Conservation (phyloP, 2,797 vertebrate species). For the Triplophysa yarkandensis region DNA sequence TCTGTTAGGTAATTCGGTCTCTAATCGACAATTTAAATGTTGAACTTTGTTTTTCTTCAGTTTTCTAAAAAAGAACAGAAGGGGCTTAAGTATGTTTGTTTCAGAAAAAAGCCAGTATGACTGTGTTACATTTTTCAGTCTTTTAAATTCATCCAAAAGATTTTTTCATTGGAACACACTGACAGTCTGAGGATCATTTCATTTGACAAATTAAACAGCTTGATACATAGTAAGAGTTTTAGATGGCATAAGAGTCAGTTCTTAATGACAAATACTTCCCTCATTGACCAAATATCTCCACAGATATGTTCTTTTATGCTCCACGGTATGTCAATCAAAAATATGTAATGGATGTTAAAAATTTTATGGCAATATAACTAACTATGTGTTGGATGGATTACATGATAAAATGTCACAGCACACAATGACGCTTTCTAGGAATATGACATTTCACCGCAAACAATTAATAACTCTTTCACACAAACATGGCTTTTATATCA, state of each 20-base stretch:
- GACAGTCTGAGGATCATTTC: neutral
- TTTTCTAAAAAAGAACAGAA: too few relatives aligned
- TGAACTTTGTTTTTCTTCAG: too few relatives aligned
- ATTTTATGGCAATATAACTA: slow-evolving; percentile 2
- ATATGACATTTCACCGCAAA: slow-evolving; percentile 5
- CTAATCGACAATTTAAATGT: too few relatives aligned
- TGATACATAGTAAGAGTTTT: neutral
- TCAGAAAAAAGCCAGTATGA: too few relatives aligned
- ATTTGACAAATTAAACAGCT: neutral
- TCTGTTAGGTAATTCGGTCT: too few relatives aligned
- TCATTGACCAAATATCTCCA: neutral
- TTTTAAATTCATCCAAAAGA: neutral
- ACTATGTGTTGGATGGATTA: neutral
- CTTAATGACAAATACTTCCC: neutral
- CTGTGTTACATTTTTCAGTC: neutral
- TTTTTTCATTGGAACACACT: neutral
- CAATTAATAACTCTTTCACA: neutral
- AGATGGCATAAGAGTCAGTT: neutral
- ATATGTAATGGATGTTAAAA: neutral
- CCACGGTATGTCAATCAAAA: slow-evolving; percentile 1
- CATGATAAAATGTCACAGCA: slow-evolving; percentile 25
- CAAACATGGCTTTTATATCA: slow-evolving; percentile 11
- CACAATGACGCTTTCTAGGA: neutral
- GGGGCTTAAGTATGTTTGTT: too few relatives aligned
- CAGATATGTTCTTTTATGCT: neutral